phyloP scores from a whole-genome alignment of 2,113 vertebrate genomes.

The Eira barbara region DNA sequence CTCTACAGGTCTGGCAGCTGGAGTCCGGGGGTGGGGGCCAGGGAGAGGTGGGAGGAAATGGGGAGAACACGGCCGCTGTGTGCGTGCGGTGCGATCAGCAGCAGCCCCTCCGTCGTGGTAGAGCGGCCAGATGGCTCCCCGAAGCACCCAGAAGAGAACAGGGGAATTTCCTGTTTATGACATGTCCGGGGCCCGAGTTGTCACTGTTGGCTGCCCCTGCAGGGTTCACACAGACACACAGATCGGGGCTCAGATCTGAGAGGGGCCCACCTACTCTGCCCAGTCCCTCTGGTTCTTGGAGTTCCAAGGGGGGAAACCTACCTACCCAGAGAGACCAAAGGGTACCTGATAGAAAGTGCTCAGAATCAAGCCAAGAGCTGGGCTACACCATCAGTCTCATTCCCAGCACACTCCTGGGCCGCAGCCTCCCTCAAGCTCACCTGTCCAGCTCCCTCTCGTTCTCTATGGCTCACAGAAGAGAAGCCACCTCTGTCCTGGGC shows the following conservation, averaged over 20 bases:
- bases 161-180: slow-evolving; percentile 59
- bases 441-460: accelerated
- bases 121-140: slow-evolving; percentile 36
- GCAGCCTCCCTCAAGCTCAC: accelerated
- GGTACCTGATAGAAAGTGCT: not conserved
- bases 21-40: not conserved
- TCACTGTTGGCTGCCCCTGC: not conserved
- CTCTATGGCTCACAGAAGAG: not conserved
- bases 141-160: not conserved
- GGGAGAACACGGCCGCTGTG: not conserved
- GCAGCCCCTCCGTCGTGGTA: accelerated
- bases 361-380: accelerated
- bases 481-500: not conserved
- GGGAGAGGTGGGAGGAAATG: not conserved
- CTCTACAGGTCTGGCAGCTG: not conserved
- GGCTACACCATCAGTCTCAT: accelerated
- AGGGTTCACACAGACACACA: not conserved
- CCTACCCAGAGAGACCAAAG: not conserved
- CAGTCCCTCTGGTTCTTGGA: accelerated
- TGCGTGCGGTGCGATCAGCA: not conserved
- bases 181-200: not conserved
- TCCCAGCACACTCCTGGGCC: not conserved
- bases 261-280: not conserved
- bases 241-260: not conserved
- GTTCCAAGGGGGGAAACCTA: not conserved